Conservation (phyloP, 2,797 vertebrate species). For the Podarcis lilfordi region DNA sequence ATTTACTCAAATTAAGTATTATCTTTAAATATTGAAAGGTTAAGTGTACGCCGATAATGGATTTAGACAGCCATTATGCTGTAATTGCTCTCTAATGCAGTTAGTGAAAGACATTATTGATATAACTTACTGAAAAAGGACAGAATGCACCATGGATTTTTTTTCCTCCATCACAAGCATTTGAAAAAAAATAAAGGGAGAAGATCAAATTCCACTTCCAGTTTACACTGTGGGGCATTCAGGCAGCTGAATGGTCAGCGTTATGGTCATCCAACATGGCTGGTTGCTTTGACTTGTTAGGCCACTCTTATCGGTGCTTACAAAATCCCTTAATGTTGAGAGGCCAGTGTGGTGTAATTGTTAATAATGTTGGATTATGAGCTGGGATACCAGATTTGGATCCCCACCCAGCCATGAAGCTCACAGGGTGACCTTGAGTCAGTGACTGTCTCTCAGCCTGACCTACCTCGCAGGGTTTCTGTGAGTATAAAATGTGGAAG, state of each 20-base stretch:
- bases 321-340: too few species aligned
- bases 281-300: too few species aligned
- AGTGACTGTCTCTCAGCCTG: too few species aligned
- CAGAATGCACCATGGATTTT: conserved; percentile 69
- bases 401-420: too few species aligned
- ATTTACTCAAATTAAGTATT: conserved; percentile 92
- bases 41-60: conserved; percentile 94
- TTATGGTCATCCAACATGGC: background rate
- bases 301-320: too few species aligned
- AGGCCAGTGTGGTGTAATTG: too few species aligned
- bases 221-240: conserved; percentile 15
- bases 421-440: too few species aligned
- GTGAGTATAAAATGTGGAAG: too few species aligned
- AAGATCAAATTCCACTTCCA: conserved; percentile 54
- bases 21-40: conserved; percentile 97
- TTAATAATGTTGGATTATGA: too few species aligned
- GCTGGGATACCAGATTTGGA: too few species aligned
- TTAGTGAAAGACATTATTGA: conserved; percentile 90
- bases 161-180: conserved; percentile 38
- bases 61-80: conserved; percentile 92
- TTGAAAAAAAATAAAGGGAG: conserved; percentile 33
- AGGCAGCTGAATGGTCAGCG: background rate
- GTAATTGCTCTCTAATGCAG: conserved; percentile 94
- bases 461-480: too few species aligned
- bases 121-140: conserved; percentile 86